A percentile compares a stretch with the other conserved stretches of the same genome.
Conservation (phyloP, 2,113 vertebrate species). For the Paramormyrops kingsleyae region DNA sequence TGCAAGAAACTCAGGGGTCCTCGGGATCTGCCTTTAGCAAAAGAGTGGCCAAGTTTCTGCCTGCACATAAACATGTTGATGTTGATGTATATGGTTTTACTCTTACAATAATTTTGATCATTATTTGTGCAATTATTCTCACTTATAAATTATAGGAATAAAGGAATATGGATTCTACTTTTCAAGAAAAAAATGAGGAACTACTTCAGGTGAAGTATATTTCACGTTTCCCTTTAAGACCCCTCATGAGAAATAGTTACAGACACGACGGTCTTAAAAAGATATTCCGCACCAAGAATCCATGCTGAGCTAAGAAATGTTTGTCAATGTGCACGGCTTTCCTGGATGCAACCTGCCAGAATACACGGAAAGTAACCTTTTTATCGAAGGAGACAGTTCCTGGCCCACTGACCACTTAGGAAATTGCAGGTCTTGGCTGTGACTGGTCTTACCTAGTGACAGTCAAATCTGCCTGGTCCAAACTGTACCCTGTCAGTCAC, state of each 20-base stretch:
- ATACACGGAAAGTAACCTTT: not conserved
- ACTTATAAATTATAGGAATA: not conserved
- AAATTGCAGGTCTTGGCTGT: not conserved
- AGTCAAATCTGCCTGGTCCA: slow-evolving; percentile 6
- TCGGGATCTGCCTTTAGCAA: not conserved
- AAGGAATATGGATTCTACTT: not conserved
- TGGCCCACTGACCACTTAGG: not conserved
- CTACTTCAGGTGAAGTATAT: not conserved
- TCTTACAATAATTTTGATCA: not conserved
- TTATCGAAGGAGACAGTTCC: not conserved
- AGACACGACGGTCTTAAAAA: not conserved
- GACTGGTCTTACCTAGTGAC: not conserved
- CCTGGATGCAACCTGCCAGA: not conserved
- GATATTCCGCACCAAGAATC: not conserved
- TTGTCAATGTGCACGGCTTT: not conserved
- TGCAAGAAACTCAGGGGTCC: not conserved
- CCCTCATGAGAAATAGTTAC: not conserved
- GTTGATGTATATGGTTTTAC: not conserved
- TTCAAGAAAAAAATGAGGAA: not conserved
- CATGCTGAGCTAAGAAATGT: not conserved
- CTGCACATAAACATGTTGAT: not conserved
- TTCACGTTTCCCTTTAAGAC: not conserved
- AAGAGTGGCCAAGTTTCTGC: not conserved
- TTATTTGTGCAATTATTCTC: not conserved
- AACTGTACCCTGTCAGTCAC: slow-evolving; percentile 25